Percentiles rank a stretch among this genome's conserved stretches.
These are phyloP conservation scores for Holacanthella duospinosa DNA, from an alignment of 2,888 invertebrate species.

Conservation along the genomic window DNA sequence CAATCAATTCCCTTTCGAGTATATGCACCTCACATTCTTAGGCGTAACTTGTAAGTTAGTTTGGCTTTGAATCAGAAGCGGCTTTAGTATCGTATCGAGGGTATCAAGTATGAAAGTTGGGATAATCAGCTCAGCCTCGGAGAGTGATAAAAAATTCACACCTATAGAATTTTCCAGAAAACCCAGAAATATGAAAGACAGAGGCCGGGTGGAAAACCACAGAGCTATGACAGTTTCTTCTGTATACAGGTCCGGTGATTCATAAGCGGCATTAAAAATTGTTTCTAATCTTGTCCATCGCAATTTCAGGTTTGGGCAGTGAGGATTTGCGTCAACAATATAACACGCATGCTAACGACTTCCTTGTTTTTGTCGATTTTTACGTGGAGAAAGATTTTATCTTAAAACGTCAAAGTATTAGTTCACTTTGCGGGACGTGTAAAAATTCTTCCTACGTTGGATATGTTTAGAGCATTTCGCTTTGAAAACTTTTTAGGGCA, in stretches of 20 bases:
- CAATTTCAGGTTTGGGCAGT: not conserved
- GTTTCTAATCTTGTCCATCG: too few relatives aligned
- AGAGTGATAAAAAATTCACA: not conserved
- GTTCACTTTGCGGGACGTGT: not conserved
- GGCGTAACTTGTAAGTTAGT: not conserved
- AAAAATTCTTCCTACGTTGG: not conserved
- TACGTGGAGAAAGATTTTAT: not conserved
- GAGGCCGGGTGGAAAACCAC: not conserved
- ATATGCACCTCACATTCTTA: not conserved
- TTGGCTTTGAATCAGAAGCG: not conserved
- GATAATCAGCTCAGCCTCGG: not conserved
- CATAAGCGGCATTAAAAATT: too few relatives aligned
- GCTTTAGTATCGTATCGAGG: not conserved
- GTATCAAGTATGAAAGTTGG: not conserved
- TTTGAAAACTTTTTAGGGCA: not conserved
- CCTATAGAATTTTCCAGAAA: not conserved
- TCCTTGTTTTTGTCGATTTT: not conserved
- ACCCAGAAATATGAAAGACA: not conserved
- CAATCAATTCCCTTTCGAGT: not conserved
- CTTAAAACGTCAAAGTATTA: not conserved
- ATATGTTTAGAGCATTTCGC: not conserved
- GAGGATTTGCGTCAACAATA: not conserved
- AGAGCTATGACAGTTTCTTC: not conserved
- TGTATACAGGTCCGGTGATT: not conserved
- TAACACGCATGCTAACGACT: not conserved